Base-by-base conservation (phyloP, 53 echinoderm and acorn worm species). In the Temnopleurus reevesii region DNA sequence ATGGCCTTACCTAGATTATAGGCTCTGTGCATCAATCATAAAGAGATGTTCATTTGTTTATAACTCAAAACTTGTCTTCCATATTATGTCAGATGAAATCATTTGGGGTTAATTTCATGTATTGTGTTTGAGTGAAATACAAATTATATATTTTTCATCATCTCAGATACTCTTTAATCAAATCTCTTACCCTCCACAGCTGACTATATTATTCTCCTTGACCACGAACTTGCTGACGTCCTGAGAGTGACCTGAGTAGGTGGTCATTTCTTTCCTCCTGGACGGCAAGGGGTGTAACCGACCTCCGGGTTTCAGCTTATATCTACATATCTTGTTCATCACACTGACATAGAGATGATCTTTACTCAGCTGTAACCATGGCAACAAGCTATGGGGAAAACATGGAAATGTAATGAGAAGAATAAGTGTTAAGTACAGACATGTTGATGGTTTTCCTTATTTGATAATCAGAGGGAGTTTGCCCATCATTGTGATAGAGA, bases 151-250 rank as follows among this genome's bases (percentile, higher is more conserved):
- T 51, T 8, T 51, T 51, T 10, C 53, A 51, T 51, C 53, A 51
- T 51, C 53, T 51, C 8, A 51, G 53, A 51, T 51, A 51, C 15
- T 8, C 53, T 10, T 51, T 51, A 10, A 8, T 51, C 25, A 46
- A 45, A 5, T 41, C 8, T 21, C 66, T 87, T 34, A 87, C 88
- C 88, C 47, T 45, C 88, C 53, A 71, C 88, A 30, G n/a, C 88
- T 66, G 66, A 87, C 21, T 2, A 87, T 53, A 13, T 65, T 47
- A 71, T 87, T 66, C 30, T 65, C 31, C 71, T 87, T 87, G 35
- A 87, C 76, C 66, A 87, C 66, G 71, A 87, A 87, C 33, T 49
- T 65, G 53, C 12, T 51, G 53, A 87, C 45, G 38, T 87, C 88
- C 54, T 87, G 66, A 0, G 66, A 49, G 46, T 87, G 88, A 31